Base-by-base conservation (phyloP, 2,888 invertebrate species). In the Boloria euphrosyne region DNA sequence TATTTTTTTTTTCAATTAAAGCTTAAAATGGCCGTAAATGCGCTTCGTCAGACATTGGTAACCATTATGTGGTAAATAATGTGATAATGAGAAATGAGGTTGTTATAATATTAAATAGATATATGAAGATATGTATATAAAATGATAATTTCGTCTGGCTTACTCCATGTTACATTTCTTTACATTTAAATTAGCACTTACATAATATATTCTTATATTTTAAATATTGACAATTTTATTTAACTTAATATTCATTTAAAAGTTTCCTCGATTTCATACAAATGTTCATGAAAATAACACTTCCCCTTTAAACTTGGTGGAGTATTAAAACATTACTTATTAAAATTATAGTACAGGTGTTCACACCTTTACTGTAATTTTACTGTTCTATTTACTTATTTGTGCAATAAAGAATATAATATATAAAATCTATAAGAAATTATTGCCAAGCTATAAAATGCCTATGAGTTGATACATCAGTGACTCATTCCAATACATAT, bases 11-110 rank as follows among this genome's bases (percentile, higher is more conserved):
- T 55, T 73, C 71, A 75, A 80, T 88, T 88, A 89, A 88, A 88
- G 83, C 86, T 88, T 85, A 80, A 77, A 79, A 88, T 87, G 87
- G 87, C 87, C 80, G 78, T 84, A 78, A 80, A 73, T 73, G 68
- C 71, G 66, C 66, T 61, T 61, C 60, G 44, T 62, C 50, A 57
- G 49, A 61, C 46, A 44, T 16, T 60, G 22, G 57, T 57, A 43
- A 58, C 54, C 57, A 31, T 59, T 16, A 0, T 46, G 57, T 38
- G 31, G 31, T 38, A 38, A 38, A 10, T 38, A 38, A 10, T 38
- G 3, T 38, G 31, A 38, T 38, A 38, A 18, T 49, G 47, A 47
- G 7, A 49, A 47, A 59, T 49, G 58, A 59, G 58, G 49, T 59
- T 49, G 14, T 43, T 16, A 14, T 16, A 17, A 22, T 13, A 38